Evolutionary conservation across 2,888 invertebrate genomes (phyloP).

Genomic region (Odontocerum albicorne): DNA sequence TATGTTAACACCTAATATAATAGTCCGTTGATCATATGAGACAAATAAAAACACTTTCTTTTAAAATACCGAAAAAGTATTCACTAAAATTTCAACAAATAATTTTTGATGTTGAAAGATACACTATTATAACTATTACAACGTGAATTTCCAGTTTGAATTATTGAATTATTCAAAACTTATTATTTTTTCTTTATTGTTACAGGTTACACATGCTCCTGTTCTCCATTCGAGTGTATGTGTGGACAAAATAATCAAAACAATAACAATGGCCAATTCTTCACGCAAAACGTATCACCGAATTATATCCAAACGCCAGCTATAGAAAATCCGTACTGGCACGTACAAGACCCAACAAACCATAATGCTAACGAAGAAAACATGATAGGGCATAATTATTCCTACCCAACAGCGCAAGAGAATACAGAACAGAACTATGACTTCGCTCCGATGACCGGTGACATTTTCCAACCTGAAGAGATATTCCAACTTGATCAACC

Average conservation of each 20-base stretch:
- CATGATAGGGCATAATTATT: conserved; percentile 44
- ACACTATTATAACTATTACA: too few species aligned
- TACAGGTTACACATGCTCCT: conserved; percentile 67
- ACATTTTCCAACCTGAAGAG: conserved; percentile 76
- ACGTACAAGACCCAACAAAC: conserved; percentile 48
- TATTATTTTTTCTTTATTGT: conserved; percentile 35
- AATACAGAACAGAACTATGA: conserved; percentile 52
- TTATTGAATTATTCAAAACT: background rate
- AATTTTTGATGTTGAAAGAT: too few species aligned
- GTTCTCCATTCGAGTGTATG: conserved; percentile 74
- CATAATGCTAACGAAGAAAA: conserved; percentile 39
- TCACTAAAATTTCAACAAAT: too few species aligned
- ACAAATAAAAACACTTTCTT: too few species aligned
- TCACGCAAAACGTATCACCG: conserved; percentile 37
- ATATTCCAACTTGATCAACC: conserved; percentile 78
- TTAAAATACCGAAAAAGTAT: too few species aligned
- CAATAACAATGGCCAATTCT: conserved; percentile 42
- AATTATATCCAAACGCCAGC: conserved; percentile 25
- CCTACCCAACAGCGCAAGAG: conserved; percentile 46
- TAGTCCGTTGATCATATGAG: too few species aligned
- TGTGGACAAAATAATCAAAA: conserved; percentile 54
- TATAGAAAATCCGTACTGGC: conserved; percentile 42
- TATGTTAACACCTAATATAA: too few species aligned
- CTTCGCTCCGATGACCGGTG: conserved; percentile 61
- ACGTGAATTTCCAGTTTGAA: too few species aligned